Conservation (phyloP, 2,888 invertebrate species). For the Tyria jacobaeae region DNA sequence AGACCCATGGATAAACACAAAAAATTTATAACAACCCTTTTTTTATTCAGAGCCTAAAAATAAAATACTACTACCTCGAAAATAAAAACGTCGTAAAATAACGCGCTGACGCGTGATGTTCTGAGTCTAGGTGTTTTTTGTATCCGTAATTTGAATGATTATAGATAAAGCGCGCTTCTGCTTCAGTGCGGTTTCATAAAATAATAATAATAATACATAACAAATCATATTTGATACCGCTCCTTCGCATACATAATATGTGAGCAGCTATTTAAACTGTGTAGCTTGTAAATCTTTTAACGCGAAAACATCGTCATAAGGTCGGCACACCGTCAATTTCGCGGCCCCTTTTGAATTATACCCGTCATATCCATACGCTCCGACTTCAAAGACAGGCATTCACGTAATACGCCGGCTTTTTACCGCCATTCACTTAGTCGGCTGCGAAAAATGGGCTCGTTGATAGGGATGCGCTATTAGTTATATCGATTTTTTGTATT, state of each 20-base stretch:
- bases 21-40: too few species aligned
- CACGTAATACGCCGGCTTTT: conserved; percentile 45
- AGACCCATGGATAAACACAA: too few species aligned
- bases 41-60: too few species aligned
- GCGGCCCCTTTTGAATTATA: conserved; percentile 43
- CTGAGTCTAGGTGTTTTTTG: too few species aligned
- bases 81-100: too few species aligned
- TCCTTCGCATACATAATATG: conserved; percentile 4
- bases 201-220: background rate
- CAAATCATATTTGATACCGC: background rate
- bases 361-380: conserved; percentile 45
- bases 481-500: conserved; percentile 9
- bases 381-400: conserved; percentile 40
- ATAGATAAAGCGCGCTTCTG: too few species aligned
- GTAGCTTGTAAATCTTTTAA: conserved; percentile 4
- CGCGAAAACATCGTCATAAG: conserved; percentile 13
- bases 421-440: conserved; percentile 54
- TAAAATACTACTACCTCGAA: too few species aligned
- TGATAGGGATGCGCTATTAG: conserved; percentile 28
- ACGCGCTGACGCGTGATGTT: too few species aligned
- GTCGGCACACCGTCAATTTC: conserved; percentile 25
- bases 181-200: background rate
- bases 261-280: background rate
- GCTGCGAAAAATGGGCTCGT: conserved; percentile 45
- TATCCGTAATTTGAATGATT: too few species aligned